phyloP scores from a whole-genome alignment of 2,113 vertebrate genomes.

The Empidonax alnorum region DNA sequence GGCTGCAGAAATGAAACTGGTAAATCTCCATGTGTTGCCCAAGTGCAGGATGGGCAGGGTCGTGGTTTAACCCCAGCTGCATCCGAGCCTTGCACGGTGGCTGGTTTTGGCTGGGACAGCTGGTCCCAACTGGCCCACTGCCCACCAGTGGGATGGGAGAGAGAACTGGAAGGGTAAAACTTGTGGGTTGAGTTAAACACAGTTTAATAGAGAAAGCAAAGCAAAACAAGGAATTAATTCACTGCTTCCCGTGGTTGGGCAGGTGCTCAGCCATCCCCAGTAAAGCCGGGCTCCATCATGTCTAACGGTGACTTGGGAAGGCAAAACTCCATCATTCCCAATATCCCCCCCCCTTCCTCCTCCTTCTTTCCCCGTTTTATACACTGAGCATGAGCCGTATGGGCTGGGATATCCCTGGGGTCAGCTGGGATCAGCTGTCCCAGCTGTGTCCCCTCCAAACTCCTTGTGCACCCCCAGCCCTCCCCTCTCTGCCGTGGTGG shows the following conservation, averaged over 20 bases:
- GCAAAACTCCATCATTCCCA: not conserved
- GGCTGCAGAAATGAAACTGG: not conserved
- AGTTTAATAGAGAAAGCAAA: not conserved
- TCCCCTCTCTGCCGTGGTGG: not conserved
- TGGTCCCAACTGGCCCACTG: not conserved
- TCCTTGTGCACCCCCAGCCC: not conserved
- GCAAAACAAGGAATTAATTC: not conserved
- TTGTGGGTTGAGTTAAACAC: not conserved
- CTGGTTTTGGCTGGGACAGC: no score
- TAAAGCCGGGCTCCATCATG: not conserved
- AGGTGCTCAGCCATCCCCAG: not conserved
- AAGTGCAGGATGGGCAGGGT: not conserved
- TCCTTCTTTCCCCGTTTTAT: not conserved
- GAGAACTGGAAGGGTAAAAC: not conserved
- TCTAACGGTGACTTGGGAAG: not conserved
- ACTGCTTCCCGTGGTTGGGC: not conserved
- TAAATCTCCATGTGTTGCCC: not conserved
- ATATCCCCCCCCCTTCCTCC: not conserved
- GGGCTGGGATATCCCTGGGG: not conserved
- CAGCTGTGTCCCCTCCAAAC: not conserved
- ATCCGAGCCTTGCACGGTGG: not conserved
- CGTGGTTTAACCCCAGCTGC: not conserved
- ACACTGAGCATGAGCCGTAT: rapidly evolving
- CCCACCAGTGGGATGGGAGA: not conserved
- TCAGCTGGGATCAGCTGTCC: not conserved